Evolutionary conservation across 1,140 invertebrate genomes (phyloP).

Genomic region (Temnothorax longispinosus): DNA sequence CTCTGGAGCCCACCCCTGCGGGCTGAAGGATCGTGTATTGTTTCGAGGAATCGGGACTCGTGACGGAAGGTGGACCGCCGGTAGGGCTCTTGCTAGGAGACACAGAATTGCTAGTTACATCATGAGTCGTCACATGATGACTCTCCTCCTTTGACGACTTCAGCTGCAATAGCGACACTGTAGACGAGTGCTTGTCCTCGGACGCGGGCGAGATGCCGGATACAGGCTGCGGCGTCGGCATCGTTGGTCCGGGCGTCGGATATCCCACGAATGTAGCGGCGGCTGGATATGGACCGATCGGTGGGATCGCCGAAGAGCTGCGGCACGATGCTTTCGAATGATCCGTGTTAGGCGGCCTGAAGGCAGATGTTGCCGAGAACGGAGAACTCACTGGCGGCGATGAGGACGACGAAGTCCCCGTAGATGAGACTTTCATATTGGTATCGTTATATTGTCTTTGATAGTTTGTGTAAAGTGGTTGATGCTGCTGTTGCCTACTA

Average conservation of each 20-base stretch:
- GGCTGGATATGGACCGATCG: constrained; percentile 88
- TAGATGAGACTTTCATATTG: constrained; percentile 77
- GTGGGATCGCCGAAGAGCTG: constrained; percentile 82
- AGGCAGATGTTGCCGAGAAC: constrained; percentile 90
- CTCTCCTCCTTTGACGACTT: constrained; percentile 85
- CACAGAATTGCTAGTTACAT: constrained; percentile 63
- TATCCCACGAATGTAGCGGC: constrained; percentile 89
- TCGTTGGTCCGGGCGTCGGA: constrained; percentile 82
- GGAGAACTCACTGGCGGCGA: constrained; percentile 86
- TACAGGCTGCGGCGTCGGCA: constrained; percentile 81
- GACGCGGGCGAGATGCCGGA: constrained; percentile 75
- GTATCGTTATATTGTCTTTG: constrained; percentile 80
- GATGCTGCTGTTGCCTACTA: constrained; percentile 66
- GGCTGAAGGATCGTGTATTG: constrained; percentile 94
- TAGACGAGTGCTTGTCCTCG: constrained; percentile 84
- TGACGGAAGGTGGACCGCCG: constrained; percentile 78
- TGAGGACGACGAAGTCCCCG: constrained; percentile 74
- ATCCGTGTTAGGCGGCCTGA: constrained; percentile 89
- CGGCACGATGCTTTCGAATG: constrained; percentile 81
- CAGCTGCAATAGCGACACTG: constrained; percentile 83
- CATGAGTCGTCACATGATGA: constrained; percentile 73
- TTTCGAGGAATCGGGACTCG: constrained; percentile 87
- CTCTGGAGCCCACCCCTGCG: constrained; percentile 91
- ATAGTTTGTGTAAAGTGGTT: constrained; percentile 75
- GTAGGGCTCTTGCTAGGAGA: constrained; percentile 67